Percentiles rank a stretch among this genome's conserved stretches.
These are phyloP conservation scores for Hylaeus anthracinus DNA, from an alignment of 1,140 invertebrate genomes.

Conservation along the genomic window DNA sequence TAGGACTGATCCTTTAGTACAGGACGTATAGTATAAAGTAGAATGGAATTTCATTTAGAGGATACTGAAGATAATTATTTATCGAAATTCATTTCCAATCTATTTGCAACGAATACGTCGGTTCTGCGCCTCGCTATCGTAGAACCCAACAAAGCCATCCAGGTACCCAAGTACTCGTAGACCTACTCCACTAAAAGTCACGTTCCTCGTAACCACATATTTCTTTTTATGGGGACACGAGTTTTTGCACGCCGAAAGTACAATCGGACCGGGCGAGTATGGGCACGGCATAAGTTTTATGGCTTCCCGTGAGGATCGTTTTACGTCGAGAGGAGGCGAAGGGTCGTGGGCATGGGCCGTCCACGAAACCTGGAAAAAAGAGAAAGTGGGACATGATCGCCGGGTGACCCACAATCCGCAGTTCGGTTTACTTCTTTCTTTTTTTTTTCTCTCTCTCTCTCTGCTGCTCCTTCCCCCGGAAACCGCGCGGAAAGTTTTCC, in stretches of 20 bases:
- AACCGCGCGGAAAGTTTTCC: constrained; percentile 45
- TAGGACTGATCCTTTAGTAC: too few relatives aligned
- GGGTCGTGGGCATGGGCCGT: constrained; percentile 31
- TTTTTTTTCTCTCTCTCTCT: background rate
- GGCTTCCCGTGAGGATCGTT: constrained; percentile 2
- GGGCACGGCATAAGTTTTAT: constrained; percentile 2
- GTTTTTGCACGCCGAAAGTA: background rate
- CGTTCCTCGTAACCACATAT: too few relatives aligned
- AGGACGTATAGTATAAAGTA: too few relatives aligned
- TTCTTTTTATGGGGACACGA: too few relatives aligned
- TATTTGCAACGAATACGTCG: too few relatives aligned
- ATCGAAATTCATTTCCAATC: too few relatives aligned
- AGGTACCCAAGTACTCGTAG: too few relatives aligned
- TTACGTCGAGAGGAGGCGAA: background rate
- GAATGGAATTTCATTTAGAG: too few relatives aligned
- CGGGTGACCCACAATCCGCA: constrained; percentile 66
- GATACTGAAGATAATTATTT: too few relatives aligned
- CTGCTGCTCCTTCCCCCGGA: constrained; percentile 31
- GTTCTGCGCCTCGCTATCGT: too few relatives aligned
- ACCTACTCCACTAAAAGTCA: too few relatives aligned
- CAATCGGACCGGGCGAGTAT: background rate
- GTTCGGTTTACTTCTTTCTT: background rate
- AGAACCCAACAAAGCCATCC: too few relatives aligned
- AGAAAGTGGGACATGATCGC: constrained; percentile 70
- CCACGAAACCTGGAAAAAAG: constrained; percentile 65